These are phyloP conservation scores for Synaphobranchus kaupii DNA, from an alignment of 2,797 vertebrate genomes.

Conservation along the genomic window DNA sequence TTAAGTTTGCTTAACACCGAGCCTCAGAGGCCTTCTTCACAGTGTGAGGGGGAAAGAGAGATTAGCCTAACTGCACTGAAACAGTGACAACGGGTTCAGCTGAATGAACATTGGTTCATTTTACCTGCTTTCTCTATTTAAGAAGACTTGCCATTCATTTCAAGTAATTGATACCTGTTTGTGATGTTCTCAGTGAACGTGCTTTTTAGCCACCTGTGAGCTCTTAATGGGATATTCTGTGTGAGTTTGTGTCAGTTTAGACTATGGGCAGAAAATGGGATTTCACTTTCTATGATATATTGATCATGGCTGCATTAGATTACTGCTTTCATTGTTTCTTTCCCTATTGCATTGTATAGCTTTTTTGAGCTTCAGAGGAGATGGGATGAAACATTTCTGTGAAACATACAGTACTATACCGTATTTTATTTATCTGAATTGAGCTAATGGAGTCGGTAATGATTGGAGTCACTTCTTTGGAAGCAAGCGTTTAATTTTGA, in stretches of 20 bases:
- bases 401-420: neutral
- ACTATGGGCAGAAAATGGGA: neutral
- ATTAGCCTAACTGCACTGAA: neutral
- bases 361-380: neutral
- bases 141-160: neutral
- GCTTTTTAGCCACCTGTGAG: neutral
- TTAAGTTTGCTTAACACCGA: neutral
- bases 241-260: neutral
- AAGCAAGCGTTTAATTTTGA: neutral
- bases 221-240: neutral
- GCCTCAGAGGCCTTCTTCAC: neutral
- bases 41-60: neutral
- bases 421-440: neutral
- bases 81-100: neutral
- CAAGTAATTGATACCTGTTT: neutral
- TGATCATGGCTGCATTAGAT: neutral
- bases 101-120: neutral
- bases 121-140: neutral
- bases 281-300: neutral
- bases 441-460: neutral
- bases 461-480: neutral
- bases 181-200: neutral
- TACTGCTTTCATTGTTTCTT: neutral
- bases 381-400: neutral
- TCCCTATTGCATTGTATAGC: neutral